These are phyloP conservation scores for Clanis bilineata DNA, from an alignment of 2,888 invertebrate species.

Conservation along the genomic window DNA sequence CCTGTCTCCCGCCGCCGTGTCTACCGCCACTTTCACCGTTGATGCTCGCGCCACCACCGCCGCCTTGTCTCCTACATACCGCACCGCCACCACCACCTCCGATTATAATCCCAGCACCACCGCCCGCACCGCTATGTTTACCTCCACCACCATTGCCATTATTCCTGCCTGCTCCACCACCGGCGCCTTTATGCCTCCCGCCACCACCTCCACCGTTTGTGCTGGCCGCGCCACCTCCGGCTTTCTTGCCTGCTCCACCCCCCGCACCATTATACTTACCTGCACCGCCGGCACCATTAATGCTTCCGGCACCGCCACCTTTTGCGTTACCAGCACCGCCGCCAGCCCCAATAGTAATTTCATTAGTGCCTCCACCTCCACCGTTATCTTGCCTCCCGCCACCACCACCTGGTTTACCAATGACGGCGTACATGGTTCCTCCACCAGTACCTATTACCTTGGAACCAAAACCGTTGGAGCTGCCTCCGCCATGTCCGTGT, in stretches of 20 bases:
- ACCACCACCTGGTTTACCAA: conserved; percentile 54
- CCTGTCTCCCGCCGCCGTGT: conserved; percentile 30
- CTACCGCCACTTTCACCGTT: conserved; percentile 37
- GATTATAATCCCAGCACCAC: conserved; percentile 33
- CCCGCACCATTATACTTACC: conserved; percentile 26
- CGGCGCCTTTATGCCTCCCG: conserved; percentile 32
- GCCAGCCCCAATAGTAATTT: conserved; percentile 51
- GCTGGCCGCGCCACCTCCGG: conserved; percentile 27
- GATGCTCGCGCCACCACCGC: conserved; percentile 31
- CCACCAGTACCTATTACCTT: conserved; percentile 64
- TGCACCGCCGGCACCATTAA: conserved; percentile 21
- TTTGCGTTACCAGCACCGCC: conserved; percentile 34
- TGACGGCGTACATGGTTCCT: conserved; percentile 66
- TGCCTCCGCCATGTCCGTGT: conserved; percentile 36
- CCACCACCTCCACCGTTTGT: conserved; percentile 24
- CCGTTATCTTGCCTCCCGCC: conserved; percentile 41
- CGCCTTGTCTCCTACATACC: conserved; percentile 26
- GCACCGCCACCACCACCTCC: conserved; percentile 31
- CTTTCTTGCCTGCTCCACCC: conserved; percentile 25
- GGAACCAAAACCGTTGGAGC: conserved; percentile 60
- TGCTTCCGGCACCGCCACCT: conserved; percentile 29
- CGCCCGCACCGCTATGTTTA: conserved; percentile 32
- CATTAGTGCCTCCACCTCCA: conserved; percentile 50
- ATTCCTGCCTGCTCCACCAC: conserved; percentile 31
- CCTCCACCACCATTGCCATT: conserved; percentile 34